phyloP scores from a whole-genome alignment of 1,140 invertebrate genomes.

The Drosophila punjabiensis region DNA sequence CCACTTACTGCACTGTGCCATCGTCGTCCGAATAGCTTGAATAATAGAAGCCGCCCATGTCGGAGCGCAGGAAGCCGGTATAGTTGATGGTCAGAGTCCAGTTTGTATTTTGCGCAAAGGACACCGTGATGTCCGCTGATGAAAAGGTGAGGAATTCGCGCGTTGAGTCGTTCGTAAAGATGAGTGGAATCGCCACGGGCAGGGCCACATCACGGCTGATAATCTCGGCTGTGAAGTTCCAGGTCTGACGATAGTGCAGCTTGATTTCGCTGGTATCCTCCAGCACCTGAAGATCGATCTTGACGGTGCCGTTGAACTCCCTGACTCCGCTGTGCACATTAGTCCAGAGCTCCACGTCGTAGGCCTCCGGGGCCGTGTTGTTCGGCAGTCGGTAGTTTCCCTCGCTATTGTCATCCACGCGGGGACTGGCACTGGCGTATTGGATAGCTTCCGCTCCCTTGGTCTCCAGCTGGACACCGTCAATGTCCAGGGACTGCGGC shows the following conservation, averaged over 20 bases:
- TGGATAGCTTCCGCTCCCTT: conserved; percentile 31
- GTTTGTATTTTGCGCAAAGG: conserved; percentile 56
- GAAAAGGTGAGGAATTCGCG: conserved; percentile 74
- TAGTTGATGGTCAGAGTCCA: conserved; percentile 86
- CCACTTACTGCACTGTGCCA: conserved; percentile 86
- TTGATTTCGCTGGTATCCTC: conserved; percentile 83
- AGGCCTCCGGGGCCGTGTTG: conserved; percentile 87
- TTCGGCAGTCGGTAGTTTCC: conserved; percentile 87
- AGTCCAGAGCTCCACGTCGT: conserved; percentile 88
- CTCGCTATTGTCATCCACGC: conserved; percentile 57
- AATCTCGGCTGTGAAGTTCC: conserved; percentile 49
- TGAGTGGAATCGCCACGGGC: conserved; percentile 15
- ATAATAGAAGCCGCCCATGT: conserved; percentile 92
- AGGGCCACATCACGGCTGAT: conserved; percentile 25
- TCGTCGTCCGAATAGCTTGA: conserved; percentile 89
- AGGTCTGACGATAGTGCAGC: conserved; percentile 85
- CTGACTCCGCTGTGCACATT: conserved; percentile 86
- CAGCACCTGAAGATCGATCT: conserved; percentile 86
- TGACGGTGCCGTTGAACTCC: conserved; percentile 87
- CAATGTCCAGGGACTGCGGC: conserved; percentile 18
- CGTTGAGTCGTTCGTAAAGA: neutral
- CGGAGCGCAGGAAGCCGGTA: conserved; percentile 86
- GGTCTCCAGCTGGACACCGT: conserved; percentile 57
- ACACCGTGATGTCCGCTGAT: conserved; percentile 79
- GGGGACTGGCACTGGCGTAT: conserved; percentile 17